These are phyloP conservation scores for Dromius quadrimaculatus DNA, from an alignment of 2,888 invertebrate genomes.

Conservation along the genomic window DNA sequence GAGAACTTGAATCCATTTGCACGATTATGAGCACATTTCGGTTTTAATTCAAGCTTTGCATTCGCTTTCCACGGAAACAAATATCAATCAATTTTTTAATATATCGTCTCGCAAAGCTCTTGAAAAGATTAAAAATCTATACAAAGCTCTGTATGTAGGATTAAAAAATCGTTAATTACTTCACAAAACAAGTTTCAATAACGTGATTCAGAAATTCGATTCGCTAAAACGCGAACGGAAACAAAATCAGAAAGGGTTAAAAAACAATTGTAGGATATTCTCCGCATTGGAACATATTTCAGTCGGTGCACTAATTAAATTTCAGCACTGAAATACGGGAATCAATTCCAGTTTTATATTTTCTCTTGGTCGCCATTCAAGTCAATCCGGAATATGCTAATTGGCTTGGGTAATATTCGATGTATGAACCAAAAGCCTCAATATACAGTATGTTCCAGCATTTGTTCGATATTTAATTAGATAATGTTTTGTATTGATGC, in stretches of 20 bases:
- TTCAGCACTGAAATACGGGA: constrained; percentile 28
- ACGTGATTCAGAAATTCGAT: constrained; percentile 28
- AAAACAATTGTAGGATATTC: constrained; percentile 55
- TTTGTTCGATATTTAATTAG: too few relatives aligned
- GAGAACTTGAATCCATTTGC: too few relatives aligned
- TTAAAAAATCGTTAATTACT: constrained; percentile 22
- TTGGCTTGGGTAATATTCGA: constrained; percentile 24
- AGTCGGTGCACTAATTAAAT: constrained; percentile 37
- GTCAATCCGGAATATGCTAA: constrained; percentile 44
- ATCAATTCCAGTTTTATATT: constrained; percentile 41
- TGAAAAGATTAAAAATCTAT: too few relatives aligned
- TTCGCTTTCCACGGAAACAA: too few relatives aligned
- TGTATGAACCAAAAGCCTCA: constrained; percentile 14
- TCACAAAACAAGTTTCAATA: constrained; percentile 7
- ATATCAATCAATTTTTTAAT: too few relatives aligned
- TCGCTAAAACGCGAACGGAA: constrained; percentile 33
- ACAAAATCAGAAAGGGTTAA: constrained; percentile 49
- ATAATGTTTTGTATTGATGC: too few relatives aligned
- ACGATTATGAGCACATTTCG: too few relatives aligned
- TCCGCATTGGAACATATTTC: constrained; percentile 25
- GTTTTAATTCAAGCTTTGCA: too few relatives aligned
- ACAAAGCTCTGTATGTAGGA: too few relatives aligned
- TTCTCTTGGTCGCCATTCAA: constrained; percentile 33
- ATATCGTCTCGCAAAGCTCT: too few relatives aligned
- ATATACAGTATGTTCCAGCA: background rate